Conservation (phyloP, 2,888 invertebrate genomes). For the Actias luna region DNA sequence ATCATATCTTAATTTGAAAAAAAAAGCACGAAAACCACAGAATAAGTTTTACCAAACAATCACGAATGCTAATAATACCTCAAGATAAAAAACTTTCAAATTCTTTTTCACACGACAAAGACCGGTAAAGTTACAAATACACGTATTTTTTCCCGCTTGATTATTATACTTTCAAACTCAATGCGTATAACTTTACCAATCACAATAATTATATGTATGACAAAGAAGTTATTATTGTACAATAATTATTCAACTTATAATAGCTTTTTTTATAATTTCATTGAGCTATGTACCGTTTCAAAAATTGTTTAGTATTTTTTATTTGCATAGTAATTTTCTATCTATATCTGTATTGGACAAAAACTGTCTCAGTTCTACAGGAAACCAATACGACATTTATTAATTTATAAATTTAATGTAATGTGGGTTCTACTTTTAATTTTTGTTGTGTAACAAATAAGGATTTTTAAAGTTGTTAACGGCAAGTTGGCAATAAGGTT, state of each 20-base stretch:
- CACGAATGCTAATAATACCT: background rate
- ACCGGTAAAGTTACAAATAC: constrained; percentile 18
- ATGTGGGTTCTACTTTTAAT: no score
- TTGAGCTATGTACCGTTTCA: background rate
- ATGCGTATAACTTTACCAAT: background rate
- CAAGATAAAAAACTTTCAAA: constrained; percentile 18
- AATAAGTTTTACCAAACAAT: background rate
- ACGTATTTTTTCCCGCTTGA: constrained; percentile 21
- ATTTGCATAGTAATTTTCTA: background rate
- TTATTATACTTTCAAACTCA: constrained; percentile 20
- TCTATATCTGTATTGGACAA: background rate
- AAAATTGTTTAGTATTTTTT: background rate
- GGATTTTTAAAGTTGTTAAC: no score
- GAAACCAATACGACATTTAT: no score
- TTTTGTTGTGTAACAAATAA: no score
- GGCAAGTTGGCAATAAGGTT: no score
- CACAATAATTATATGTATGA: background rate
- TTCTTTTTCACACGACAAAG: constrained; percentile 24
- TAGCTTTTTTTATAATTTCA: constrained; percentile 8
- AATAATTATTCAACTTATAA: constrained; percentile 33
- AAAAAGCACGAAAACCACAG: no score
- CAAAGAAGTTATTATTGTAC: background rate
- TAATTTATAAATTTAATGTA: no score
- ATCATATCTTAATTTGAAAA: no score
- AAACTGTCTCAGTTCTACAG: no score